Base-by-base conservation (phyloP, 2,888 invertebrate species). In the Pseudolycoriella hygida region DNA sequence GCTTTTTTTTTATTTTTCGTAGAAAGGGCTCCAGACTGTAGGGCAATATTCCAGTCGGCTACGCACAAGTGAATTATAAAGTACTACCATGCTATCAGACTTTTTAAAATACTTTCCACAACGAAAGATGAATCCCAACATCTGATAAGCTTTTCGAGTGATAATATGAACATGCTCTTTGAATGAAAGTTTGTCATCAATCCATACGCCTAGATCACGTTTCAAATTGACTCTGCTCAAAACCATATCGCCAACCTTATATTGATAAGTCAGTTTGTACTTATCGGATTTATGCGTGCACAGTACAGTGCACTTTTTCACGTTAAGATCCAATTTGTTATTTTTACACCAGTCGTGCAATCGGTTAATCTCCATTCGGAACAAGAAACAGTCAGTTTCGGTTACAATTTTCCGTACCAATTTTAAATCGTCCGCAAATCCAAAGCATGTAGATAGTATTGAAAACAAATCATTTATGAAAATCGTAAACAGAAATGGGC, bases 41-140 rank as follows among this genome's bases (percentile, higher is more conserved):
- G 41, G 15, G 14, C 14, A 25, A 10, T 41, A 41, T n/a, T 41
- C 41, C 14, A 41, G 41, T 41, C 41, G 20, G 8, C 15, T 25
- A 19, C 41, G 18, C 2, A 41, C 41, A 10, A 41, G 41, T 5
- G 41, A 20, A n/a, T 18, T 20, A 14, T 41, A 41, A 2, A 25
- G 8, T n/a, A 17, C 15, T 5, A 4, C 2, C 10, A 41, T 14
- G 15, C 41, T 25, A 8, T 10, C 3, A 2, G 5, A n/a, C 10
- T 41, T 14, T 3, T 12, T 2, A 14, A 41, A 41, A 15, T 41
- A 11, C 8, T n/a, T 5, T 6, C 25, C 17, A 3, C 25, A 25
- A 19, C 41, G n/a, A 10, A 41, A 25, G 18, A 41, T 25, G n/a
- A 41, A 41, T 8, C 41, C 41, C 2, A 41, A 10, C 41, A 25